phyloP scores from a whole-genome alignment of 1,140 invertebrate species.

The Glossosoma conforme region DNA sequence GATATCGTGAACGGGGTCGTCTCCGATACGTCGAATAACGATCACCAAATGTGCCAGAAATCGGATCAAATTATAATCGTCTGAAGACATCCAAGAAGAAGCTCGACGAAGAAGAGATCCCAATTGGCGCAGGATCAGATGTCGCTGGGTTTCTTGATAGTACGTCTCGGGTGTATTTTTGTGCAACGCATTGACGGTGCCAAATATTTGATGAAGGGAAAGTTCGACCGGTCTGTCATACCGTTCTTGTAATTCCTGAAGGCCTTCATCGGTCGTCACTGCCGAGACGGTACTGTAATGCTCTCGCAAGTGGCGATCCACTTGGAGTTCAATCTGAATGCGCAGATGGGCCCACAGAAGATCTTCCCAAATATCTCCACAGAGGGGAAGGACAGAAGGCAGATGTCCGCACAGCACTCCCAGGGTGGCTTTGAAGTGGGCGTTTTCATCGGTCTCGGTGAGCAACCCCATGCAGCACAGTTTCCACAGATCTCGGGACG shows the following conservation, averaged over 20 bases:
- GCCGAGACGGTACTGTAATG: slow-evolving; percentile 46
- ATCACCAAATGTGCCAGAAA: slow-evolving; percentile 83
- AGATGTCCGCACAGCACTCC: slow-evolving; percentile 82
- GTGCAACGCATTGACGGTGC: slow-evolving; percentile 45
- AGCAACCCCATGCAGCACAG: slow-evolving; percentile 71
- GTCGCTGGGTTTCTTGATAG: slow-evolving; percentile 44
- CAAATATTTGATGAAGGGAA: slow-evolving; percentile 68
- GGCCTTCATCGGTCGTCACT: slow-evolving; percentile 48
- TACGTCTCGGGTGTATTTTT: slow-evolving; percentile 45
- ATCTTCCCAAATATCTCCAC: slow-evolving; percentile 78
- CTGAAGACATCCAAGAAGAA: slow-evolving; percentile 38
- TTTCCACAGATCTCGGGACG: slow-evolving; percentile 88
- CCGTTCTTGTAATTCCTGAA: slow-evolving; percentile 71
- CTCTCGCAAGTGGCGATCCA: slow-evolving; percentile 69
- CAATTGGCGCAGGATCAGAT: slow-evolving; percentile 45
- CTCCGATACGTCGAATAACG: slow-evolving; percentile 73
- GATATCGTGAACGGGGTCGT: slow-evolving; percentile 57
- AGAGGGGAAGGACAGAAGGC: slow-evolving; percentile 64
- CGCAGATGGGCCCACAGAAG: slow-evolving; percentile 84
- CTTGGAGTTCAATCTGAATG: slow-evolving; percentile 75
- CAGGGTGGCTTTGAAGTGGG: slow-evolving; percentile 63
- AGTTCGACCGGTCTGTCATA: slow-evolving; percentile 51
- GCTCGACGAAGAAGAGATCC: slow-evolving; percentile 45
- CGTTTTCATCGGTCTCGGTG: slow-evolving; percentile 50
- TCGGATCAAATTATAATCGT: slow-evolving; percentile 60